Percentiles rank a stretch among this genome's conserved stretches.
Evolutionary conservation across 2,797 vertebrate genomes (phyloP).

Genomic region (Apogon hyalosoma): DNA sequence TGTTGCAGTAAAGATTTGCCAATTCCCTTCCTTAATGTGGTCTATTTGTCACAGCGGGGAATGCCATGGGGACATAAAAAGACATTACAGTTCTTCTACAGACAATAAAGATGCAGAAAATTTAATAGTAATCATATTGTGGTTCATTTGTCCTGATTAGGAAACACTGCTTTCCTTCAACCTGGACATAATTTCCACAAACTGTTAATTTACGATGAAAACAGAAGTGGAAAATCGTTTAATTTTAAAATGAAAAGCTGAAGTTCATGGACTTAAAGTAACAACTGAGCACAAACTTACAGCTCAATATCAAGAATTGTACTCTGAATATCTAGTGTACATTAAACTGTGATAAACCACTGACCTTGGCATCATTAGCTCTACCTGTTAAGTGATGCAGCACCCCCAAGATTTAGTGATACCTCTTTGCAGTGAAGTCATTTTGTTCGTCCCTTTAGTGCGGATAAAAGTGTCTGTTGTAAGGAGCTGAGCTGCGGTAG

Average conservation of each 20-base stretch:
- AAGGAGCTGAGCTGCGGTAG: constrained; percentile 28
- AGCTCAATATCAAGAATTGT: constrained; percentile 8
- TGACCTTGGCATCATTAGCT: constrained; percentile 9
- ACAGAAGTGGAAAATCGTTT: no score
- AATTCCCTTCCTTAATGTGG: no score
- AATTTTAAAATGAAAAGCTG: neutral
- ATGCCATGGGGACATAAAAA: no score
- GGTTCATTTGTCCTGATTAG: no score
- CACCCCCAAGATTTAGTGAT: constrained; percentile 33
- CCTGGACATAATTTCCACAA: no score
- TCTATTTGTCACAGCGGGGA: no score
- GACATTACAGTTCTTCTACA: no score
- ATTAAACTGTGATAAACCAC: neutral
- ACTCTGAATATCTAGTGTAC: constrained; percentile 1
- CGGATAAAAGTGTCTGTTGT: constrained; percentile 64
- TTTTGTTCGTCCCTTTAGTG: constrained; percentile 31
- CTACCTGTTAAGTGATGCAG: constrained; percentile 20
- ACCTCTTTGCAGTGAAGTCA: constrained; percentile 44
- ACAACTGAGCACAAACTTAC: neutral
- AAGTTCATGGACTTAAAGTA: constrained; percentile 17
- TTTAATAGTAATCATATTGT: no score
- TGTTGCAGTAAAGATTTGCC: no score
- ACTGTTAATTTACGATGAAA: no score
- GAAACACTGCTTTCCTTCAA: no score
- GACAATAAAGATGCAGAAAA: no score